These are phyloP conservation scores for Temnothorax unifasciatus DNA, from an alignment of 2,888 invertebrate species.

Conservation along the genomic window DNA sequence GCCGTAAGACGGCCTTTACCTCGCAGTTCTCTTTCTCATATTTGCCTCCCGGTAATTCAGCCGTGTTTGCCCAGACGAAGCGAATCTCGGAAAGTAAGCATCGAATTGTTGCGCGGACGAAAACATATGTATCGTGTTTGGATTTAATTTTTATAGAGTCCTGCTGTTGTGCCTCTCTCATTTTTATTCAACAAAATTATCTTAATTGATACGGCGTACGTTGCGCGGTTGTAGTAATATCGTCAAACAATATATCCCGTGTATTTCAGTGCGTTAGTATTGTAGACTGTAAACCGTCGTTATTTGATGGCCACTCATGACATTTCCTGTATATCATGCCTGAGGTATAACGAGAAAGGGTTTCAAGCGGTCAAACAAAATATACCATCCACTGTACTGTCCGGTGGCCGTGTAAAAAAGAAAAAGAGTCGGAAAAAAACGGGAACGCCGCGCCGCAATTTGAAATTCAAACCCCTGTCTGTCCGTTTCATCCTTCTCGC, in stretches of 20 bases:
- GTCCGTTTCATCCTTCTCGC: slow-evolving; percentile 34
- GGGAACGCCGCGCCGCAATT: slow-evolving; percentile 55
- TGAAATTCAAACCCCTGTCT: slow-evolving; percentile 67
- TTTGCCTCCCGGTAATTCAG: slow-evolving; percentile 73
- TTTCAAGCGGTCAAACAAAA: slow-evolving; percentile 49
- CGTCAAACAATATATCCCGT: background rate
- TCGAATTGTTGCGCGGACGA: slow-evolving; percentile 66
- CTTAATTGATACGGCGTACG: background rate
- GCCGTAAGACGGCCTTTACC: slow-evolving; percentile 62
- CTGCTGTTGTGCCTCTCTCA: background rate
- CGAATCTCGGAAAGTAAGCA: slow-evolving; percentile 62
- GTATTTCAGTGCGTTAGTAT: slow-evolving; percentile 3
- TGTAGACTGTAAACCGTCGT: slow-evolving; percentile 4
- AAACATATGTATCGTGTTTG: slow-evolving; percentile 61
- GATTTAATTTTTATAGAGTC: slow-evolving; percentile 42
- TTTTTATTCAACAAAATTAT: background rate
- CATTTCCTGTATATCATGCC: slow-evolving; percentile 18
- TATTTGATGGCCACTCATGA: slow-evolving; percentile 22
- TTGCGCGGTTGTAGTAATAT: background rate
- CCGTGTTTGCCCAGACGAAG: slow-evolving; percentile 73
- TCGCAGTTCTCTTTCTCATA: slow-evolving; percentile 61
- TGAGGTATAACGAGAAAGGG: slow-evolving; percentile 41
- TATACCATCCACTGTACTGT: slow-evolving; percentile 52
- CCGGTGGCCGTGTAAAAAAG: slow-evolving; percentile 29
- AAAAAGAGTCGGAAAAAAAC: background rate